phyloP scores from a whole-genome alignment of 2,888 invertebrate species.

The Steinernema carpocapsae region DNA sequence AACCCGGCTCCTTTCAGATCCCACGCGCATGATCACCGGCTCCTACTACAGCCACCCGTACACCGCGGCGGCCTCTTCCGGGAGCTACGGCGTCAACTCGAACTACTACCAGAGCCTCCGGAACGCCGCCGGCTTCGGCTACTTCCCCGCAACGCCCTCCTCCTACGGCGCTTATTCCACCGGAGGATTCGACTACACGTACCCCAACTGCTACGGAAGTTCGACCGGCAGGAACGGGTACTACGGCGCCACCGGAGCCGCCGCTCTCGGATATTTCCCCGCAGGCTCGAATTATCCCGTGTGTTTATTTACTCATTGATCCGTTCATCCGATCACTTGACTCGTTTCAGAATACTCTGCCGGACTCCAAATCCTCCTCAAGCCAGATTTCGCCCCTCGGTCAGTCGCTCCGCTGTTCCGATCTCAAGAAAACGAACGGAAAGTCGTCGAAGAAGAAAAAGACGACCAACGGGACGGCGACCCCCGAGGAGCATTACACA shows the following conservation, averaged over 20 bases:
- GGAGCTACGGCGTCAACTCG: constrained; percentile 15
- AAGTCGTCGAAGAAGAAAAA: constrained; percentile 36
- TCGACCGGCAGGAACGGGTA: constrained; percentile 8
- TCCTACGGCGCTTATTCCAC: constrained; percentile 4
- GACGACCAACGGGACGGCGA: constrained; percentile 34
- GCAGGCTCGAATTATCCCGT: neutral
- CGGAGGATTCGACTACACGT: constrained; percentile 23
- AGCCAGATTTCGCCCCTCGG: constrained; percentile 2
- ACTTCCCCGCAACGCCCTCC: constrained; percentile 25
- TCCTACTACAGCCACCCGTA: constrained; percentile 26
- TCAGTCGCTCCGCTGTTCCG: neutral
- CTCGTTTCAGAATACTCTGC: neutral
- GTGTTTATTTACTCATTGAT: too few species aligned
- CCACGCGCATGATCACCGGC: constrained; percentile 31
- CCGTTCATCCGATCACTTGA: too few species aligned
- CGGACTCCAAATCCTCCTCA: constrained; percentile 13
- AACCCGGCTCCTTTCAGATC: neutral
- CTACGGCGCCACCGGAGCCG: constrained; percentile 24
- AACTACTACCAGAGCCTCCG: constrained; percentile 32
- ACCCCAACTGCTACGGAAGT: constrained; percentile 1
- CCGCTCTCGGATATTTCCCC: neutral
- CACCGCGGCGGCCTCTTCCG: constrained; percentile 10
- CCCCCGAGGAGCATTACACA: constrained; percentile 42
- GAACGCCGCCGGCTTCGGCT: constrained; percentile 27
- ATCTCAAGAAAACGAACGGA: constrained; percentile 4